Conservation (phyloP, 2,113 vertebrate species). For the Leptocoma aspasia region DNA sequence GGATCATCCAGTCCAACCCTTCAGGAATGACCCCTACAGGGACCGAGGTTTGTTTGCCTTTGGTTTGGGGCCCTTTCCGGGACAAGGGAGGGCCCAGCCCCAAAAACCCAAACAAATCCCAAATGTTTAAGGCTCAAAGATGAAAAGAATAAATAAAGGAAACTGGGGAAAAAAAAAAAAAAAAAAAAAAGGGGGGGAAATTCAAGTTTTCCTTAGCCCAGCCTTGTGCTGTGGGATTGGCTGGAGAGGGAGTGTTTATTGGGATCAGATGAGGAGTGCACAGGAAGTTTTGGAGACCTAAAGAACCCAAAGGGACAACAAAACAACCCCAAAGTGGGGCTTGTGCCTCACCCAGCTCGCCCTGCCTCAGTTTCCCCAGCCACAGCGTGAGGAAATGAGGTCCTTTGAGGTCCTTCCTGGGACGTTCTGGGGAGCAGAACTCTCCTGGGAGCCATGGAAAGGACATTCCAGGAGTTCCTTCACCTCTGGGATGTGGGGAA, state of each 20-base stretch:
- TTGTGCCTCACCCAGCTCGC: background rate
- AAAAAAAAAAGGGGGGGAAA: rapidly evolving
- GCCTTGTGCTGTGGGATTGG: background rate
- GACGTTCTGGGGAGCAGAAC: background rate
- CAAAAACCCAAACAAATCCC: background rate
- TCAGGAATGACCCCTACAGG: background rate
- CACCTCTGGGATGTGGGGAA: background rate
- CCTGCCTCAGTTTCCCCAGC: background rate
- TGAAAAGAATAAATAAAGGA: conserved; percentile 10
- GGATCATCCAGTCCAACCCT: background rate
- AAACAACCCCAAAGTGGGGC: background rate
- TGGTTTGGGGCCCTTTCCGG: background rate
- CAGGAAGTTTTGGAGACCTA: background rate
- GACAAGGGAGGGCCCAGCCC: background rate
- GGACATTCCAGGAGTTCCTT: background rate
- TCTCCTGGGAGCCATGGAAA: background rate
- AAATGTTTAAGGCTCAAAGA: background rate
- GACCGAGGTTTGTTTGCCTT: background rate
- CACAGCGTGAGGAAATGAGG: rapidly evolving
- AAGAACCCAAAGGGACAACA: background rate
- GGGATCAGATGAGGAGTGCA: background rate
- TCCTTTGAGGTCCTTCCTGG: rapidly evolving
- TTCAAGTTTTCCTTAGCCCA: background rate
- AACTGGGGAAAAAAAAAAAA: background rate
- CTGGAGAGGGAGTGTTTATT: background rate